Base-by-base conservation (phyloP, 1,140 invertebrate species). In the Leptestheria dahalacensis region DNA sequence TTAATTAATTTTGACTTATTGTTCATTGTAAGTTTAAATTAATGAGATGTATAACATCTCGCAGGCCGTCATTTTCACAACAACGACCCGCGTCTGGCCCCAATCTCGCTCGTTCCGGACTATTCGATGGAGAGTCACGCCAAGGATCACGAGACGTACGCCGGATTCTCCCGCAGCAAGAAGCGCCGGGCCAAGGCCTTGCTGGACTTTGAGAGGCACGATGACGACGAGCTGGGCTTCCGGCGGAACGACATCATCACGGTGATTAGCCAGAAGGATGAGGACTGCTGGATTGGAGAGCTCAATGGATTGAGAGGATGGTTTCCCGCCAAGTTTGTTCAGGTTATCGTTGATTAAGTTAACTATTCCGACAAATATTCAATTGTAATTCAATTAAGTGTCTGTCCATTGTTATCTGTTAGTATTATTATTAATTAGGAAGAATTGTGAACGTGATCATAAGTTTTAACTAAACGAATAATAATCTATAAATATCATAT, bases 271-370 rank as follows among this genome's bases (percentile, higher is more conserved):
- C 91, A 94, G 69, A 92, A 93, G 71, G 97, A 99, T 77, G 97
- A 99, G 70, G 95, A 99, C 72, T 99, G 97, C 72, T 99, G 97
- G 97, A 85, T 98, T 62, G 97, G 97, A 51, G 97, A 99, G 74
- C 72, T 99, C 1, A 98, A 99, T 79, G 96, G 96, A 1, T 72
- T 97, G 29, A 77, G 91, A 71, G 96, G 96, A 46, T 99, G 96
- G 96, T 99, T 99, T 77, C 97, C 97, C 20, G 95, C 97, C 4
- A 92, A 96, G 74, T 97, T 97, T 79, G 95, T 97, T 0, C 54
- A 56, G 41, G 87, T 41, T 6, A n/a, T n/a, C n/a, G n/a, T n/a
- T n/a, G n/a, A n/a, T n/a, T n/a, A n/a, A n/a, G n/a, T n/a, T n/a
- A n/a, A n/a, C n/a, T n/a, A n/a, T n/a, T n/a, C n/a, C n/a, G n/a